These are phyloP conservation scores for Cephus rjabovi DNA, from an alignment of 2,888 invertebrate species.

Conservation along the genomic window DNA sequence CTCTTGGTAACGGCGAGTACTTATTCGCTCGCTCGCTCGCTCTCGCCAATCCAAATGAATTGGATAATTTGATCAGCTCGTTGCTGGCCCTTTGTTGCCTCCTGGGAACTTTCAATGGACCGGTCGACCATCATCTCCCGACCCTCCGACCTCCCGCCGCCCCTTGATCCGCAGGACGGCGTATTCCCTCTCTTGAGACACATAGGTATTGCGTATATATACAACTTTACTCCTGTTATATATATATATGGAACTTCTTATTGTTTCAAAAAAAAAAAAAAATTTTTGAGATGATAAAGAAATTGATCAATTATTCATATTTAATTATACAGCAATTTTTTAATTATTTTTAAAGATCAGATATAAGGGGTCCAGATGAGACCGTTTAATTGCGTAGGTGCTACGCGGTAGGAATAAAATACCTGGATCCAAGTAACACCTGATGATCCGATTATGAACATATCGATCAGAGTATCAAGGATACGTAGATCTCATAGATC, in stretches of 20 bases:
- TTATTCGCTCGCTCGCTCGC: conserved; percentile 52
- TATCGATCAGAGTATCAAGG: neutral
- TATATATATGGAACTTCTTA: too few relatives aligned
- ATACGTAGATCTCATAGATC: neutral
- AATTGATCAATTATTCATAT: neutral
- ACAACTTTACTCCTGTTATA: neutral
- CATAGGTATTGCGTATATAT: neutral
- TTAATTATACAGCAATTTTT: neutral
- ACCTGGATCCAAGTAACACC: neutral
- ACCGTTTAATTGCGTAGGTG: too few relatives aligned
- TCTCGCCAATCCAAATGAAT: conserved; percentile 67
- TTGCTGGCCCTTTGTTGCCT: conserved; percentile 66
- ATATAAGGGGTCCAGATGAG: too few relatives aligned
- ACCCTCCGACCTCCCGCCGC: conserved; percentile 10
- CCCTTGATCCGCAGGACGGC: neutral
- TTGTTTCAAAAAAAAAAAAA: too few relatives aligned
- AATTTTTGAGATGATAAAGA: neutral
- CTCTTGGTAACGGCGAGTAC: conserved; percentile 61
- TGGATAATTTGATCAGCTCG: conserved; percentile 67
- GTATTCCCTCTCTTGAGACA: neutral
- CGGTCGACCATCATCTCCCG: conserved; percentile 53
- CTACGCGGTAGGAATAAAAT: neutral
- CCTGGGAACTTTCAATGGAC: conserved; percentile 65
- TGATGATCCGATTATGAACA: neutral
- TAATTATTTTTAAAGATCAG: too few relatives aligned